Evolutionary conservation across 2,113 vertebrate genomes (phyloP).

Genomic region (Lepus americanus): DNA sequence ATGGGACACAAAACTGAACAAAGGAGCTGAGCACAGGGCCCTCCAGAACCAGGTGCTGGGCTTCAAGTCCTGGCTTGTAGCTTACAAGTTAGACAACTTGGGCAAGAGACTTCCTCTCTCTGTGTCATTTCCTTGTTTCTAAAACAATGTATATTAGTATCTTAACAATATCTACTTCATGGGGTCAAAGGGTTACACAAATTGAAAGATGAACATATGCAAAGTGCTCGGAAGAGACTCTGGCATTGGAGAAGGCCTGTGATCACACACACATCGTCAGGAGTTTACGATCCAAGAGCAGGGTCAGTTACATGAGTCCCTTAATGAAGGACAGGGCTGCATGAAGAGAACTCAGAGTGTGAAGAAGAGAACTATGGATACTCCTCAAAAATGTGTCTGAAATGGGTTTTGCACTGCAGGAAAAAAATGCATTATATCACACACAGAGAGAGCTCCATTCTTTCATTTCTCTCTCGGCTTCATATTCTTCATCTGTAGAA

Average conservation of each 20-base stretch:
- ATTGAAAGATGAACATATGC: rapidly evolving
- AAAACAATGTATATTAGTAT: neutral
- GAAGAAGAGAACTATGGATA: neutral
- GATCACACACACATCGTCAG: neutral
- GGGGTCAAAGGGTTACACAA: neutral
- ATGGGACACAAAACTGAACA: neutral
- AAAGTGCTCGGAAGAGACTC: neutral
- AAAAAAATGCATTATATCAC: neutral
- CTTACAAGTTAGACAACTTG: neutral
- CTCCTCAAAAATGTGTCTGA: neutral
- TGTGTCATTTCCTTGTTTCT: neutral
- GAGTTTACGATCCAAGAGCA: neutral
- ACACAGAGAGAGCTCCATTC: neutral
- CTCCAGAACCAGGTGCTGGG: too few relatives aligned
- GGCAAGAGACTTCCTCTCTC: neutral
- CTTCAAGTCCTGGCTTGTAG: neutral
- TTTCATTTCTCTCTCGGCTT: neutral
- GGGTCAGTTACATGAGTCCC: neutral
- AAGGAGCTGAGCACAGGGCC: neutral
- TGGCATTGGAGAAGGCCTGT: neutral
- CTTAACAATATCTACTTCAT: neutral
- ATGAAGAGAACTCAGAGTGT: neutral
- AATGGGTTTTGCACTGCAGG: neutral
- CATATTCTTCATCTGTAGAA: neutral
- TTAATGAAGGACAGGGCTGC: too few relatives aligned